Conservation (phyloP, 2,797 vertebrate species). For the Chaetophractus vellerosus region DNA sequence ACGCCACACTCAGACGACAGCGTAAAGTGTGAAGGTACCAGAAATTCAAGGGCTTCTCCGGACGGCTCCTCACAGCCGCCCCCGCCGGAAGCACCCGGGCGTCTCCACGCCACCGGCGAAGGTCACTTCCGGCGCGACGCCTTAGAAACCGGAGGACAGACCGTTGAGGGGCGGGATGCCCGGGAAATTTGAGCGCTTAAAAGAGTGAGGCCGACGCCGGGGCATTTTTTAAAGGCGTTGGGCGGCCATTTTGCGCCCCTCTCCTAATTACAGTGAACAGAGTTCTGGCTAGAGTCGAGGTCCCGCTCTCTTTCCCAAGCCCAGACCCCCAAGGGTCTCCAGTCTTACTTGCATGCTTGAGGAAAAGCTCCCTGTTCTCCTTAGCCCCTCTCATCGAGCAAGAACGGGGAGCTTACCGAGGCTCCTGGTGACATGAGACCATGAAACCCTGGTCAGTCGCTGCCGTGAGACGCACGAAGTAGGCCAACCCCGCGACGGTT, state of each 20-base stretch:
- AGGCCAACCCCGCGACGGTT: neutral
- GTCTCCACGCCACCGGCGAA: neutral
- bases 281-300: neutral
- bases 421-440: neutral
- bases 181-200: neutral
- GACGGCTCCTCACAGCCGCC: neutral
- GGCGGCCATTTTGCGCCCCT: neutral
- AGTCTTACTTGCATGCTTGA: too few species aligned
- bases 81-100: constrained; percentile 67
- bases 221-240: fast-evolving
- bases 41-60: neutral
- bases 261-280: fast-evolving
- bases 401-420: neutral
- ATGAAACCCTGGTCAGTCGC: neutral
- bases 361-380: neutral
- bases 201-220: fast-evolving
- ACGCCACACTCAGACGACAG: fast-evolving
- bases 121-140: constrained; percentile 79
- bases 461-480: neutral
- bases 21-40: fast-evolving
- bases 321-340: fast-evolving
- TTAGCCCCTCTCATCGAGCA: neutral
- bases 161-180: neutral
- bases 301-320: fast-evolving
- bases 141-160: fast-evolving